Conservation (phyloP, 2,888 invertebrate species). For the Lasius platythorax region DNA sequence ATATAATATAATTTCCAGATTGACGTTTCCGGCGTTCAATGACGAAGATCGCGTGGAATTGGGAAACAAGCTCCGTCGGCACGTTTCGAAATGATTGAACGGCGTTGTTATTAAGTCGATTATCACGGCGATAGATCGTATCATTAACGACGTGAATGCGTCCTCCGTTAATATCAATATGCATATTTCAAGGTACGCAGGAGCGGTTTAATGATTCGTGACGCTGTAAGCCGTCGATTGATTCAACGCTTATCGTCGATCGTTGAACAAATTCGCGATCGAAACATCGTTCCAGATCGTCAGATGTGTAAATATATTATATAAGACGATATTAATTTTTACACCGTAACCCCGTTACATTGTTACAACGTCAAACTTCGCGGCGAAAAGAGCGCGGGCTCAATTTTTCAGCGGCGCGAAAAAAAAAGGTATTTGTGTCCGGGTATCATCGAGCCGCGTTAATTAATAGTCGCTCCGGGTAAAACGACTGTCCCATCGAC, state of each 20-base stretch:
- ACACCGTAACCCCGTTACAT: background rate
- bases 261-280: background rate
- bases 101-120: conserved; percentile 39
- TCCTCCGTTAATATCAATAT: conserved; percentile 10
- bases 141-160: conserved; percentile 22
- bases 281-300: background rate
- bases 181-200: conserved; percentile 20
- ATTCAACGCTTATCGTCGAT: background rate
- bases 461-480: conserved; percentile 67
- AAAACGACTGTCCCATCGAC: conserved; percentile 63
- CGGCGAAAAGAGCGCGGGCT: background rate
- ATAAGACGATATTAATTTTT: background rate
- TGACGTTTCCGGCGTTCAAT: conserved; percentile 34
- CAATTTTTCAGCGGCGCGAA: conserved; percentile 29
- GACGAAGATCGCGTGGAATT: conserved; percentile 33
- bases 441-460: conserved; percentile 49
- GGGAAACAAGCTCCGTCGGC: conserved; percentile 16
- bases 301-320: background rate
- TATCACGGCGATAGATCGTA: conserved; percentile 33
- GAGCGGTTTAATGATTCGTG: background rate
- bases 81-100: conserved; percentile 1
- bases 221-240: background rate
- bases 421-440: conserved; percentile 54
- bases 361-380: background rate
- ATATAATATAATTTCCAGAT: conserved; percentile 20